A percentile compares a stretch with the other conserved stretches of the same genome.
phyloP scores from a whole-genome alignment of 2,888 invertebrate genomes.

The Athetis lepigone region DNA sequence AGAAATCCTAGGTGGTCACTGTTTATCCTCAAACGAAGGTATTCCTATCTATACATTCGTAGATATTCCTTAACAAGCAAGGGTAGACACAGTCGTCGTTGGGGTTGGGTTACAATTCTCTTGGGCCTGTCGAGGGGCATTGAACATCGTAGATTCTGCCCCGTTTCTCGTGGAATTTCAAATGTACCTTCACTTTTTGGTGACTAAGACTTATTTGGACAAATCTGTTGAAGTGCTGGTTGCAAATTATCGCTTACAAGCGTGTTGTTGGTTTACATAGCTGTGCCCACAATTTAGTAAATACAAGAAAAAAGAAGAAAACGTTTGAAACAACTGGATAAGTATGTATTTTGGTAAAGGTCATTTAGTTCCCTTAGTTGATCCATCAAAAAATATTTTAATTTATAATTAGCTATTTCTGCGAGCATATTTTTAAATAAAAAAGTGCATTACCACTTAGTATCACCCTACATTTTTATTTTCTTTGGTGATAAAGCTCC shows the following conservation, averaged over 20 bases:
- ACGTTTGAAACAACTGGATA: too few species aligned
- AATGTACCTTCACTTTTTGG: not conserved
- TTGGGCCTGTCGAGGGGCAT: not conserved
- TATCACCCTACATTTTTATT: too few species aligned
- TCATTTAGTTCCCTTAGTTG: too few species aligned
- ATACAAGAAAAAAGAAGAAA: too few species aligned
- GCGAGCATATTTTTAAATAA: too few species aligned
- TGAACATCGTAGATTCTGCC: not conserved
- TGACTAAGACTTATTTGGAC: not conserved
- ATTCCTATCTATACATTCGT: not conserved
- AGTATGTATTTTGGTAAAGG: too few species aligned
- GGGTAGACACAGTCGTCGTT: conserved; percentile 4
- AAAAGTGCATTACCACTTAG: too few species aligned
- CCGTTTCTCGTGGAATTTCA: not conserved
- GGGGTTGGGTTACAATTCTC: not conserved
- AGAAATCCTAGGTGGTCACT: not conserved
- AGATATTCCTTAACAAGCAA: not conserved
- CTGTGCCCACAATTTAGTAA: too few species aligned
- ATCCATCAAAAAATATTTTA: too few species aligned
- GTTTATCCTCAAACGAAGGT: not conserved
- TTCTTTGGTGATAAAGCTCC: too few species aligned
- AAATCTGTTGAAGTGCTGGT: not conserved
- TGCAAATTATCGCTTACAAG: not conserved
- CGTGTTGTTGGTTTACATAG: not conserved
- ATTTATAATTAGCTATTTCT: too few species aligned